phyloP scores from a whole-genome alignment of 2,888 invertebrate genomes.

The Acanthosoma haemorrhoidale region DNA sequence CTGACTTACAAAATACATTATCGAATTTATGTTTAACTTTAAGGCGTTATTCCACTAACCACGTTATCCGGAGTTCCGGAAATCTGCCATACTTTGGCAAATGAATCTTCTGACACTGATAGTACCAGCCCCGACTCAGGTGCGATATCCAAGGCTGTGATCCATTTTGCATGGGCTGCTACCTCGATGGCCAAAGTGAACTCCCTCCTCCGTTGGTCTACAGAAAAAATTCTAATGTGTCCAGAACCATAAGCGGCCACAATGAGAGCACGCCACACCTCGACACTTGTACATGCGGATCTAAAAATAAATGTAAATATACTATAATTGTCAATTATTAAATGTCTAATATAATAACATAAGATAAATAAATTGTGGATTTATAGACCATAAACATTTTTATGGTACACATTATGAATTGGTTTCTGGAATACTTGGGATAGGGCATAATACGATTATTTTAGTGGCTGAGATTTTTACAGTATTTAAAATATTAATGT shows the following conservation, averaged over 20 bases:
- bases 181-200: constrained; percentile 41
- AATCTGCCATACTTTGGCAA: constrained; percentile 44
- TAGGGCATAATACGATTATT: too few relatives aligned
- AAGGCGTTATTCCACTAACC: constrained; percentile 34
- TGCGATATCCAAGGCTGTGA: constrained; percentile 43
- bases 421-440: too few relatives aligned
- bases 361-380: too few relatives aligned
- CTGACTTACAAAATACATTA: too few relatives aligned
- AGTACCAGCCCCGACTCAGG: constrained; percentile 40
- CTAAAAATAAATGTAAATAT: constrained; percentile 33
- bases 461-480: too few relatives aligned
- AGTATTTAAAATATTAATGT: too few relatives aligned
- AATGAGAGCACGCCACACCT: constrained; percentile 41
- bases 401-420: too few relatives aligned
- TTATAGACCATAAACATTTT: too few relatives aligned
- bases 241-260: constrained; percentile 44
- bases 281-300: constrained; percentile 41
- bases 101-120: constrained; percentile 44
- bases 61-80: constrained; percentile 34
- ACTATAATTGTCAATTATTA: background rate
- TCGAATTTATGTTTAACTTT: too few relatives aligned
- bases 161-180: constrained; percentile 44
- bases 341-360: too few relatives aligned
- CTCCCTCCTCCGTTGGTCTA: constrained; percentile 30
- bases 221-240: constrained; percentile 42